Base-by-base conservation (phyloP, 2,888 invertebrate genomes). In the Drosophila maculinotata region DNA sequence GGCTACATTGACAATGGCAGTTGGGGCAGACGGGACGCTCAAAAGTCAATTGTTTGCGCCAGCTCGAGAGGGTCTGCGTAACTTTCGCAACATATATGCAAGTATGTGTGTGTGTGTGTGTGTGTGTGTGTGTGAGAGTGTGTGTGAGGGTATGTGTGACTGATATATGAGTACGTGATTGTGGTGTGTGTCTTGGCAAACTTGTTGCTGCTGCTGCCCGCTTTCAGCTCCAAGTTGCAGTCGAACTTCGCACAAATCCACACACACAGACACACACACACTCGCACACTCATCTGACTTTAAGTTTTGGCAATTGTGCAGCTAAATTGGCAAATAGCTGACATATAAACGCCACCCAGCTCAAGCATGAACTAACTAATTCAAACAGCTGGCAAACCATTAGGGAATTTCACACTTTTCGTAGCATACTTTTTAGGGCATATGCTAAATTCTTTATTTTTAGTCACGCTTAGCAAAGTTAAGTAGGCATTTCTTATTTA, bases 31-130 rank as follows among this genome's bases (percentile, higher is more conserved):
- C 36, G 30, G 68, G 58, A 42, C 62, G 76, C 73, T 79, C 79
- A 79, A 82, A 79, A 79, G 79, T 79, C 82, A 79, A 79, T 79
- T 79, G 79, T 79, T 79, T 79, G 82, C 76, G 79, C 82, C 79
- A 73, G 79, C 79, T 73, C 56, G 44, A 82, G 47, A 82, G 69
- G 63, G 69, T 73, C 79, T 76, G 36, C 79, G 72, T 69, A 79
- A 78, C 66, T 81, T 81, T 72, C 17, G 58, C 39, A 70, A 66
- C 49, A 71, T 58, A 39, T 42, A 42, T 45, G 44, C 39, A 51
- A 44, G 14, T 33, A 26, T 35, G 9, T 20, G 45, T 20, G 7
- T 35, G 30, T 36, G 44, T 39, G 15, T 30, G 35, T 30, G 33
- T 23, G 14, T 47, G 20, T 17, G 7, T 9, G 6, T 36, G 41